Evolutionary conservation across 2,888 invertebrate species (phyloP).

Genomic region (Nemoura dubitans): DNA sequence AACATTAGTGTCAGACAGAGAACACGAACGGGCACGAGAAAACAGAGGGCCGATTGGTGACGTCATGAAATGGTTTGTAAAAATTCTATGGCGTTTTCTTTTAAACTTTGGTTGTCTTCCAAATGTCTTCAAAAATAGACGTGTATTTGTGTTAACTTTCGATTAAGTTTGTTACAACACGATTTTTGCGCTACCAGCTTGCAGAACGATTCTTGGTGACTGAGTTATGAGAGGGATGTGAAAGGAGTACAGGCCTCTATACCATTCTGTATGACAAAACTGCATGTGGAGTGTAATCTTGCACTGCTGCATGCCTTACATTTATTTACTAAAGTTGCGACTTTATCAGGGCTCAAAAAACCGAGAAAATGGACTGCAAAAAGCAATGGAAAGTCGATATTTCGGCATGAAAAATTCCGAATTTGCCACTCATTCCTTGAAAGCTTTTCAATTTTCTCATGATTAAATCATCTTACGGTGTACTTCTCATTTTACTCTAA

Average conservation of each 20-base stretch:
- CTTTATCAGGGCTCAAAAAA: not conserved
- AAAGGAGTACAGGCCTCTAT: not conserved
- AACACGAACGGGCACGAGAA: slow-evolving; percentile 26
- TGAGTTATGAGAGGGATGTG: not conserved
- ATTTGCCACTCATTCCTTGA: too few relatives aligned
- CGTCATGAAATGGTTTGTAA: slow-evolving; percentile 40
- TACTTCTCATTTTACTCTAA: too few relatives aligned
- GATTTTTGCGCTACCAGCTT: not conserved
- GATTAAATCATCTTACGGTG: too few relatives aligned
- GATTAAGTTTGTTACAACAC: not conserved
- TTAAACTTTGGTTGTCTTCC: not conserved
- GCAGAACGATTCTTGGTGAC: not conserved
- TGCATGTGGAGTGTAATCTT: not conserved
- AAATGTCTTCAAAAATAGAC: not conserved
- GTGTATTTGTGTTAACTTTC: slow-evolving; percentile 9
- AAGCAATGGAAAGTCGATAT: not conserved
- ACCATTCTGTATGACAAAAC: not conserved
- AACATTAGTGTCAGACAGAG: slow-evolving; percentile 42
- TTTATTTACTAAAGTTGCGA: not conserved
- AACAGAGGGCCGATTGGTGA: slow-evolving; percentile 37
- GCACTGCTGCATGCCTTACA: not conserved
- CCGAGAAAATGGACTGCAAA: not conserved
- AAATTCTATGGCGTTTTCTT: slow-evolving; percentile 10
- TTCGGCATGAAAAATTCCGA: not conserved
- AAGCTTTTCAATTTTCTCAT: too few relatives aligned